Evolutionary conservation across 1,140 invertebrate species (phyloP).

Genomic region (Onthophagus taurus): DNA sequence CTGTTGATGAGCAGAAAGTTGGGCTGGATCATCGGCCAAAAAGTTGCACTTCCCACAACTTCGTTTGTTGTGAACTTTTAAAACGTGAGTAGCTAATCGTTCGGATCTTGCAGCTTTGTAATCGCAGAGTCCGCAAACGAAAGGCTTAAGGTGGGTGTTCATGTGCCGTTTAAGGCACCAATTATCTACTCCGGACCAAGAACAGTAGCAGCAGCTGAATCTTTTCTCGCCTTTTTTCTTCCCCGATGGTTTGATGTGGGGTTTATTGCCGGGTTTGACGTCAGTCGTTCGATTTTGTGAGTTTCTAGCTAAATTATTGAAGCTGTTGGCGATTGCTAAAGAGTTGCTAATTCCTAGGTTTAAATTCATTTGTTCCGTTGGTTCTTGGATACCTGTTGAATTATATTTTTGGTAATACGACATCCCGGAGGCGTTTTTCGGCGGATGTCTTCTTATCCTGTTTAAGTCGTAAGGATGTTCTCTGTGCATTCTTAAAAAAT

Average conservation of each 20-base stretch:
- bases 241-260: conserved; percentile 20
- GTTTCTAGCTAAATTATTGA: conserved; percentile 29
- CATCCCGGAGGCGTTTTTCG: conserved; percentile 41
- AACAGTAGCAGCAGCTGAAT: conserved; percentile 77
- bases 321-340: conserved; percentile 32
- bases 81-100: conserved; percentile 74
- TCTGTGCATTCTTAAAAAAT: conserved; percentile 82
- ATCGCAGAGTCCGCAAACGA: conserved; percentile 78
- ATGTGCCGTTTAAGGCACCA: conserved; percentile 87
- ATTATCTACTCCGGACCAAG: conserved; percentile 87
- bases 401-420: conserved; percentile 40
- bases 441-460: conserved; percentile 55
- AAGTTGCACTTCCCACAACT: conserved; percentile 80
- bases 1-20: conserved; percentile 65
- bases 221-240: conserved; percentile 39
- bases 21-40: conserved; percentile 67
- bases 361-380: conserved; percentile 21
- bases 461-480: conserved; percentile 80
- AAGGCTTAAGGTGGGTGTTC: conserved; percentile 86
- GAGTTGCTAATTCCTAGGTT: conserved; percentile 25
- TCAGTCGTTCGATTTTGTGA: conserved; percentile 20
- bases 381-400: conserved; percentile 20
- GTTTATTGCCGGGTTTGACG: conserved; percentile 26
- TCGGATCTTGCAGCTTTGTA: conserved; percentile 84
- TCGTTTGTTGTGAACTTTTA: conserved; percentile 83